Base-by-base conservation (phyloP, 2,113 vertebrate species). In the Leiothrix lutea region DNA sequence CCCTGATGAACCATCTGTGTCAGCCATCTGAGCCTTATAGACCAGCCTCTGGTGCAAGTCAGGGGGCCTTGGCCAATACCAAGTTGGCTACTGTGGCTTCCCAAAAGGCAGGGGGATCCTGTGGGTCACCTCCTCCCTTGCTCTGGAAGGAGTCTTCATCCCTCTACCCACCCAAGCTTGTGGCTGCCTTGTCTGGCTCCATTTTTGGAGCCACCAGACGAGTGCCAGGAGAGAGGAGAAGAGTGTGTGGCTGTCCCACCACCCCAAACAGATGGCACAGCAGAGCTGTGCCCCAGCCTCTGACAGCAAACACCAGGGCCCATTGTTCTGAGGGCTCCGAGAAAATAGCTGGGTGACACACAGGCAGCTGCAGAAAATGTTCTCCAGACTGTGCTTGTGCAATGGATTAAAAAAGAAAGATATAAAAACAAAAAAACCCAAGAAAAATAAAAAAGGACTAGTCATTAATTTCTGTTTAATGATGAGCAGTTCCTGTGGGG, bases 301-400 rank as follows among this genome's bases (percentile, higher is more conserved):
- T 1, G 6, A 40, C 38, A 75, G 91, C 42, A 71, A 95, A 84
- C 23, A 65, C 60, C 90, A 80, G 26, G 26, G 42, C 42, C n/a
- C 50, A 60, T 72, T 91, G 64, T 92, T 80, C 85, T 20, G 64
- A 51, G 24, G 11, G 24, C 17, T 22, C n/a, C 0, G 0, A 75
- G 73, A 85, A 82, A 89, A 94, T 42, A 79, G 48, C 36, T 57
- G 66, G 50, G 78, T 72, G 78, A 44, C 57, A 74, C 25, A 24
- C 15, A 79, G 26, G 56, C 88, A 90, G 69, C 88, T 93, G 83
- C 42, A 78, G 74, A 91, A 90, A 85, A 82, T 77, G 24, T 73
- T 89, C 73, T 91, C 65, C 70, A 92, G 61, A 35, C 38, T 64
- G n/a, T 78, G 53, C n/a, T 92, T 79, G 45, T 87, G 78, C 65